Evolutionary conservation across 2,888 invertebrate species (phyloP), one percentile per base, ranked within the genome.

Genomic region (Oscheius sp.): DNA sequence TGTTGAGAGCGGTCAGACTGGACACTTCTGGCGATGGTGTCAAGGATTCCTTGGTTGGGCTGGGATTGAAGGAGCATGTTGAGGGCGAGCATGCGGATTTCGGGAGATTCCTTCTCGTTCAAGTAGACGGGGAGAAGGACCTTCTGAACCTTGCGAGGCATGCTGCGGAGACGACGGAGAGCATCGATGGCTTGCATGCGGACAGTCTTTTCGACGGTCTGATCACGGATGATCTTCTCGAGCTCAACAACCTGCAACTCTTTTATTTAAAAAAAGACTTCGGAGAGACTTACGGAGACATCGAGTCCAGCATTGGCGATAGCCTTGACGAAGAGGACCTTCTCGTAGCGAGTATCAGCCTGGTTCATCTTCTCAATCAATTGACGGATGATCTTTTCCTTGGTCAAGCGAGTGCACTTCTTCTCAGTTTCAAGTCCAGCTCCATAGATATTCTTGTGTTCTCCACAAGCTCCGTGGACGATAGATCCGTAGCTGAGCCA

Each of bases 251-350:
- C n/a, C n/a, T n/a, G n/a, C n/a, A n/a, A n/a, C n/a, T n/a, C n/a
- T n/a, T n/a, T n/a, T n/a, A n/a, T n/a, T n/a, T n/a, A n/a, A n/a
- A n/a, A n/a, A n/a, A n/a, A n/a, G n/a, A n/a, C n/a, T n/a, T n/a
- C n/a, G n/a, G n/a, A n/a, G n/a, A n/a, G n/a, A n/a, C n/a, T n/a
- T n/a, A n/a, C 71, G 53, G 76, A 66, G 52, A 72, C 65, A 67
- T 83, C 82, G 58, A 84, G 70, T 70, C 81, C 86, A 46, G 84
- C 82, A 72, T 86, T 86, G 71, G 79, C 81, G 53, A 86, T 53
- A 33, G 83, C 74, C 73, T 85, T 84, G 64, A 86, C 74, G 64
- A 74, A 75, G 42, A 85, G 76, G 25, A 84, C 64, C 72, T 83
- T 81, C 70, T 84, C 82, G 73, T 78, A 76, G 48, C 70, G 65